These are phyloP conservation scores for Enteromius thamalakanensis DNA, from an alignment of 2,797 vertebrate genomes.

Conservation along the genomic window DNA sequence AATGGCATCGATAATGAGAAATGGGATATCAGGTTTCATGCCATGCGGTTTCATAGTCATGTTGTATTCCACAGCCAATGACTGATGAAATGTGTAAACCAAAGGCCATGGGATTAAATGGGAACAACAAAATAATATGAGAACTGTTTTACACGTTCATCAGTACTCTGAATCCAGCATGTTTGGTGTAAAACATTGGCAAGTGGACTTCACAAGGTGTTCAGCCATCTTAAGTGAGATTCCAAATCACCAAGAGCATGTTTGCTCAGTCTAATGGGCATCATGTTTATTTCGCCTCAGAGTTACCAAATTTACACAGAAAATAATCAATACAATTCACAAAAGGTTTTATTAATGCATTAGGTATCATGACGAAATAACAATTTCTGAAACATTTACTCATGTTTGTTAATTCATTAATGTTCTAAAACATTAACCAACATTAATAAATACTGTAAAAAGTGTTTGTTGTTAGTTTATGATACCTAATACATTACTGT, in stretches of 20 bases:
- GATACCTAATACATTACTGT: not conserved
- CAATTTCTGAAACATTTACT: not conserved
- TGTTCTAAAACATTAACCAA: not conserved
- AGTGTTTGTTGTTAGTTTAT: not conserved
- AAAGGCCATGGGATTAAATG: constrained; percentile 30
- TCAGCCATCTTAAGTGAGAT: constrained; percentile 22
- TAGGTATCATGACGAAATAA: not conserved
- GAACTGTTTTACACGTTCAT: constrained; percentile 17
- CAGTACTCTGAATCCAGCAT: not conserved
- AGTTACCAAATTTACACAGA: not conserved
- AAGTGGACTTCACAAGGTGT: constrained; percentile 30
- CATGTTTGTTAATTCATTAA: not conserved
- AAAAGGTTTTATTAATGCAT: not conserved
- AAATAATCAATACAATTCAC: not conserved
- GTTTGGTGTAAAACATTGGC: constrained; percentile 14
- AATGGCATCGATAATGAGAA: constrained; percentile 30
- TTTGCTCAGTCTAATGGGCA: constrained; percentile 14
- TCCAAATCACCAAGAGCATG: not conserved
- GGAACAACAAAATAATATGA: constrained; percentile 1
- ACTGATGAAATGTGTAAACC: constrained; percentile 18
- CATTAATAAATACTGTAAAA: not conserved
- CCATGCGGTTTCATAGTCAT: constrained; percentile 14
- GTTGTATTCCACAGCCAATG: not conserved
- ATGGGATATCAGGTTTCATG: constrained; percentile 24
- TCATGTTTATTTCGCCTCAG: not conserved